phyloP scores from a whole-genome alignment of 1,140 invertebrate genomes.

The Bilobella aurantiaca region DNA sequence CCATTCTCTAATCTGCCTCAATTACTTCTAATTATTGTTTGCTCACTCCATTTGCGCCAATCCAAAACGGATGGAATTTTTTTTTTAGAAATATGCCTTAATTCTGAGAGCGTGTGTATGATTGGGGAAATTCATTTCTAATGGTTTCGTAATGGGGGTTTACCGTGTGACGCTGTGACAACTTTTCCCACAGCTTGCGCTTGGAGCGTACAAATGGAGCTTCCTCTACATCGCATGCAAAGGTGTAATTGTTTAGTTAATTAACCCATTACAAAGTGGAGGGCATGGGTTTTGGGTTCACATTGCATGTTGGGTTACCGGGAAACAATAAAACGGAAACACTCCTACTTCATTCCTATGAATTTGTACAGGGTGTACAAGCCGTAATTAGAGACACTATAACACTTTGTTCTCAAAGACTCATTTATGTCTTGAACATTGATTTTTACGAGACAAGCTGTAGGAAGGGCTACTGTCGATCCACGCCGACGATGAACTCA shows the following conservation, averaged over 20 bases:
- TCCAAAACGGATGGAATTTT: neutral
- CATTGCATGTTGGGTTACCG: neutral
- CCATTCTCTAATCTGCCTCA: no score
- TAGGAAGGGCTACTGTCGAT: no score
- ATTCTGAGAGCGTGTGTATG: neutral
- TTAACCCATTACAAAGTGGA: slow-evolving; percentile 31
- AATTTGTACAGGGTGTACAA: neutral
- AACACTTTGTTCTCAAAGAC: neutral
- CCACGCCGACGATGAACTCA: no score
- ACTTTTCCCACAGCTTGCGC: neutral
- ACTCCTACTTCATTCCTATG: neutral
- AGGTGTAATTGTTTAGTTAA: slow-evolving; percentile 33
- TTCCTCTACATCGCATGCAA: slow-evolving; percentile 23
- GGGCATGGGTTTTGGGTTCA: neutral
- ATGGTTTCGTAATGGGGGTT: slow-evolving; percentile 2
- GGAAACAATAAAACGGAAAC: slow-evolving; percentile 6
- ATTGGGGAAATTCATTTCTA: neutral
- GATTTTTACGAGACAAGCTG: neutral
- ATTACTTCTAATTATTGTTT: no score
- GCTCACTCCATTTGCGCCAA: no score
- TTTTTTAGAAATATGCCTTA: neutral
- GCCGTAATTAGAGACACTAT: neutral
- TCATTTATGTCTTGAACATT: neutral
- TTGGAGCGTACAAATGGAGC: neutral
- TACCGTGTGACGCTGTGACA: neutral